These are phyloP conservation scores for Resseliella maxima DNA, from an alignment of 2,888 invertebrate species.

Conservation along the genomic window DNA sequence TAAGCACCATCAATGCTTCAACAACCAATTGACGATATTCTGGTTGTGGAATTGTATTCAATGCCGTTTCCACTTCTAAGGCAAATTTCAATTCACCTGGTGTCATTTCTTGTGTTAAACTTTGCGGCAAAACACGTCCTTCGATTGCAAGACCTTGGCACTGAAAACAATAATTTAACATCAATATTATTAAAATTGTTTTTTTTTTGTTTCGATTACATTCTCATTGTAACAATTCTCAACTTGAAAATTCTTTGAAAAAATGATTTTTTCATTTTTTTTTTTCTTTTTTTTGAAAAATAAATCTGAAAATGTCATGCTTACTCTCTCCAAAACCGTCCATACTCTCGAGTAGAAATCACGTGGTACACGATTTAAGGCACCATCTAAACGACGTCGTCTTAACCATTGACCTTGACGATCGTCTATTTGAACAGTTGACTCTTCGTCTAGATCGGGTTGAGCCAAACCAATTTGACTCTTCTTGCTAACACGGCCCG, in stretches of 20 bases:
- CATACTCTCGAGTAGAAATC: conserved; percentile 97
- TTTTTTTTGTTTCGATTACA: too few species aligned
- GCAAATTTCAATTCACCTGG: conserved; percentile 98
- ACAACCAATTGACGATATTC: conserved; percentile 93
- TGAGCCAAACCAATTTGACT: conserved; percentile 70
- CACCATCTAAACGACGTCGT: conserved; percentile 92
- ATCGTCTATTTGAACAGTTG: conserved; percentile 70
- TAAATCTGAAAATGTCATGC: conserved; percentile 58
- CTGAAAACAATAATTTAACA: conserved; percentile 65
- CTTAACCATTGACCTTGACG: conserved; percentile 98
- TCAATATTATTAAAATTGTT: too few species aligned
- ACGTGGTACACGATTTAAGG: conserved; percentile 94
- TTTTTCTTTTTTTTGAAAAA: background rate
- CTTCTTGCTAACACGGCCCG: conserved; percentile 83
- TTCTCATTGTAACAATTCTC: too few species aligned
- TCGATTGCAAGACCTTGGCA: conserved; percentile 95
- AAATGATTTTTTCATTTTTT: conserved; percentile 28
- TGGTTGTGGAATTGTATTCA: conserved; percentile 97
- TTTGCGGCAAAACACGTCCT: conserved; percentile 88
- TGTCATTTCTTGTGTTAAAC: conserved; percentile 98
- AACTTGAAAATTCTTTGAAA: too few species aligned
- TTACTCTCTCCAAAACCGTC: conserved; percentile 87
- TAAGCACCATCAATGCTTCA: conserved; percentile 90
- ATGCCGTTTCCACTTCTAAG: conserved; percentile 93
- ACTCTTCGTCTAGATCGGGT: conserved; percentile 66